Conservation (phyloP, 92 coral and sea anemone genomes). For the Umimayanthus chanpuru region DNA sequence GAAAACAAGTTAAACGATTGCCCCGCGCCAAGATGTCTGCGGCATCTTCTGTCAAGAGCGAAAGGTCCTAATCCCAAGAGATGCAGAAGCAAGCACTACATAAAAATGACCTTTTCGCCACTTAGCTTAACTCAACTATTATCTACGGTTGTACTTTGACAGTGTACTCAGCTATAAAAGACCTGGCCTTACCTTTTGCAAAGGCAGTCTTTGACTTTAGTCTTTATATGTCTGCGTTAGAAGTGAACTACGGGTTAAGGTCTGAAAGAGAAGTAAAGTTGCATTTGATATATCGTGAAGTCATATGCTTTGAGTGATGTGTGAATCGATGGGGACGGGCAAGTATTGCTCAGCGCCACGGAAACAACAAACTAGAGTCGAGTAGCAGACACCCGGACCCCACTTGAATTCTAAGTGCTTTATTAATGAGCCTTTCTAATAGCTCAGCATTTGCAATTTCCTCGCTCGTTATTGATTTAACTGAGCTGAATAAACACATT, state of each 20-base stretch:
- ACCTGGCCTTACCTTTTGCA: background rate
- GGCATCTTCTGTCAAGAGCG: background rate
- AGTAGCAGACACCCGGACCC: background rate
- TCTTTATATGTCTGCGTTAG: background rate
- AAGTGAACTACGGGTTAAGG: background rate
- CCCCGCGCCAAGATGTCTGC: conserved; percentile 45
- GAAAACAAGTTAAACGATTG: conserved; percentile 26
- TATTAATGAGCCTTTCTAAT: background rate
- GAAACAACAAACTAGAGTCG: background rate
- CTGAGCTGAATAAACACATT: conserved; percentile 20
- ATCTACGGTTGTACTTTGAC: background rate
- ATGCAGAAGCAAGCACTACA: background rate
- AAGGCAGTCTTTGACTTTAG: background rate
- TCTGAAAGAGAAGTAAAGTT: background rate
- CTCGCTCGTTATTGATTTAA: background rate
- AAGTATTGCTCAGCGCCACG: background rate
- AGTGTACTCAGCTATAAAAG: background rate
- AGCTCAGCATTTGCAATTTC: background rate
- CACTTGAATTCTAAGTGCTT: conserved; percentile 29
- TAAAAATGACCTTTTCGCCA: conserved; percentile 1
- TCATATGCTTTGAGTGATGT: background rate
- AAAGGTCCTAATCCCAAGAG: conserved; percentile 14
- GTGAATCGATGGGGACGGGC: background rate
- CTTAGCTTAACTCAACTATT: background rate
- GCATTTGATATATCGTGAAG: background rate